These are phyloP conservation scores for Onychomys leucogaster DNA, from an alignment of 2,797 vertebrate species.

Conservation along the genomic window DNA sequence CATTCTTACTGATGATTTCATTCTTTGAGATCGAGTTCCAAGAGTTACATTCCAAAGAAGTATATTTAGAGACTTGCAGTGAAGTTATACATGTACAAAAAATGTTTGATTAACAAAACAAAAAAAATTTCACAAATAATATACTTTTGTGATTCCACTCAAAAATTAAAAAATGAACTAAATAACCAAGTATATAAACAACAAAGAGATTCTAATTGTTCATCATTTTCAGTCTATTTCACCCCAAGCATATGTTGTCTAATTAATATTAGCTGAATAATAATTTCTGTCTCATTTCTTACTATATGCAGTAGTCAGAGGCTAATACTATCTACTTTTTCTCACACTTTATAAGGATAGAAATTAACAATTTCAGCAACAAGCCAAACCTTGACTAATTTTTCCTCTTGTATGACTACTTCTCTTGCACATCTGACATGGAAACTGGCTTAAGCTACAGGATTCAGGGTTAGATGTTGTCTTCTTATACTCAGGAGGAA, in stretches of 20 bases:
- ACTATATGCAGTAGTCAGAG: accelerated
- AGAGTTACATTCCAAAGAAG: neutral
- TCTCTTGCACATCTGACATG: neutral
- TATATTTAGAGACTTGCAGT: neutral
- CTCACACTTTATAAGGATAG: neutral
- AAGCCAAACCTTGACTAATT: neutral
- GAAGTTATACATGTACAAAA: conserved; percentile 8
- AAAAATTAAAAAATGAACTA: conserved; percentile 75
- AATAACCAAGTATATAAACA: conserved; percentile 68
- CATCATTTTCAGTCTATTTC: no score
- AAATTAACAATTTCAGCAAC: neutral
- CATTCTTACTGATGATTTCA: neutral
- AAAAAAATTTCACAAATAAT: conserved; percentile 67
- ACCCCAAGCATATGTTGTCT: neutral
- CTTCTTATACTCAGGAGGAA: neutral
- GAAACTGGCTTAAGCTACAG: neutral
- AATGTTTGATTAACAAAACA: conserved; percentile 57
- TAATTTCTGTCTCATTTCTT: neutral
- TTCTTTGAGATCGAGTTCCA: neutral
- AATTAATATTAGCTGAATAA: neutral
- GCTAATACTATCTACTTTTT: neutral
- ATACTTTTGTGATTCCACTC: conserved; percentile 59
- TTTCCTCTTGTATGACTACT: neutral
- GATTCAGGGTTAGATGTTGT: neutral
- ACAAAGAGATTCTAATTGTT: neutral